Percentiles rank a stretch among this genome's conserved stretches.
Conservation (phyloP, 2,888 invertebrate species). For the Eristalinus sepulchralis region DNA sequence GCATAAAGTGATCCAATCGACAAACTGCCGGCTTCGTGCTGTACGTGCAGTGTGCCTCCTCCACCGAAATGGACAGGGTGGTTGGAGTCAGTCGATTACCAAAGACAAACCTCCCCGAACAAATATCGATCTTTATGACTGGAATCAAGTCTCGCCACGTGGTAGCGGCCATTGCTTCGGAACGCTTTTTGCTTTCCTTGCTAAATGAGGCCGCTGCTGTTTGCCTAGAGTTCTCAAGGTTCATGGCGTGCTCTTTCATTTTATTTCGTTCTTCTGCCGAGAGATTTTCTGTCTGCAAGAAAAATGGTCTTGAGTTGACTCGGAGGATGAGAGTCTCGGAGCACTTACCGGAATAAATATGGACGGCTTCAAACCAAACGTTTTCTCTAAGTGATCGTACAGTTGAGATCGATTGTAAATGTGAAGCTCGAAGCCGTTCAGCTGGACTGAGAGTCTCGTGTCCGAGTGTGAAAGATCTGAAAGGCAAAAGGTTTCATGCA, state of each 20-base stretch:
- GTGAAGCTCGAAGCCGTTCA: conserved; percentile 97
- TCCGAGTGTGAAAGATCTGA: conserved; percentile 97
- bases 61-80: conserved; percentile 94
- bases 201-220: conserved; percentile 79
- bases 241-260: conserved; percentile 83
- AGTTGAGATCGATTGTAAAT: conserved; percentile 95
- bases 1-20: conserved; percentile 96
- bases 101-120: conserved; percentile 94
- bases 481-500: conserved; percentile 72
- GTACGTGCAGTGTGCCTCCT: conserved; percentile 96
- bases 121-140: conserved; percentile 96
- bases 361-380: conserved; percentile 91
- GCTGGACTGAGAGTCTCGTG: conserved; percentile 92
- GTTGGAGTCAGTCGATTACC: conserved; percentile 97
- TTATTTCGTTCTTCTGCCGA: conserved; percentile 82
- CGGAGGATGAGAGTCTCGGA: no score
- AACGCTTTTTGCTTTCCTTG: conserved; percentile 82
- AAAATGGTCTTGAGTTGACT: not conserved
- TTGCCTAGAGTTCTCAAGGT: conserved; percentile 84
- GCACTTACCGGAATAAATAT: conserved; percentile 83
- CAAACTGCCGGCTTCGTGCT: conserved; percentile 98
- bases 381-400: conserved; percentile 92
- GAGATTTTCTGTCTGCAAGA: conserved; percentile 82
- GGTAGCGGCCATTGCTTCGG: conserved; percentile 91
- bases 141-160: conserved; percentile 98